Conservation (phyloP, 2,113 vertebrate genomes). For the Oreochromis aureus region DNA sequence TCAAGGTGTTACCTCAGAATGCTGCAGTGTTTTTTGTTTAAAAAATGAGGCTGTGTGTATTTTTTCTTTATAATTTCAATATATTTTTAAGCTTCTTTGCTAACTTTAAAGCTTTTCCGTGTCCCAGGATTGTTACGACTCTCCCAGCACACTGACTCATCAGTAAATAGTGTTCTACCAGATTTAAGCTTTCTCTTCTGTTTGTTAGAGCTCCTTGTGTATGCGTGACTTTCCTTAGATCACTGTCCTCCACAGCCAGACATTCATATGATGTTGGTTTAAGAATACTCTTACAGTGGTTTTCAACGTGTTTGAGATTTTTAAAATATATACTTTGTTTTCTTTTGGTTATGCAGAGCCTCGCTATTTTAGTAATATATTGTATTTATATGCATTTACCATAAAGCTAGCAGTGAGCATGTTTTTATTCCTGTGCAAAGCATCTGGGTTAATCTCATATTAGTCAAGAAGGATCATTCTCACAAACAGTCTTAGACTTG, state of each 20-base stretch:
- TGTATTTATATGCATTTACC: slow-evolving; percentile 10
- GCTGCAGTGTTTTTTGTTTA: neutral
- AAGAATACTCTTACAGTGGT: neutral
- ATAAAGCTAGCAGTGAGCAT: slow-evolving; percentile 14
- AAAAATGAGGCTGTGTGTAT: neutral
- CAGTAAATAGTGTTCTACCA: neutral
- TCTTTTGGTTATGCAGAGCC: neutral
- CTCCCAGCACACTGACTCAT: neutral
- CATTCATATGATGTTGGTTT: neutral
- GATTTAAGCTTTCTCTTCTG: neutral
- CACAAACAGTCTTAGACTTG: slow-evolving; percentile 58
- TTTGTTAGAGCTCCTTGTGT: neutral
- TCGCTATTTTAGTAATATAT: neutral
- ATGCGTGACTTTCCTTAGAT: neutral
- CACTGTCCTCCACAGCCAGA: neutral
- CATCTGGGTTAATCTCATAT: slow-evolving; percentile 74
- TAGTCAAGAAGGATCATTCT: slow-evolving; percentile 67
- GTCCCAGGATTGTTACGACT: neutral
- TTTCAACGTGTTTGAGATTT: neutral
- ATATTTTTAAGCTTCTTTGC: neutral
- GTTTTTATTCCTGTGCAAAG: slow-evolving; percentile 47
- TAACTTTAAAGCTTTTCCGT: neutral
- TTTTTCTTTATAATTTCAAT: neutral
- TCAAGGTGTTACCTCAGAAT: neutral
- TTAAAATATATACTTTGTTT: neutral